phyloP scores from a whole-genome alignment of 35 echinoderm and acorn worm species.

The Lytechinus variegatus region DNA sequence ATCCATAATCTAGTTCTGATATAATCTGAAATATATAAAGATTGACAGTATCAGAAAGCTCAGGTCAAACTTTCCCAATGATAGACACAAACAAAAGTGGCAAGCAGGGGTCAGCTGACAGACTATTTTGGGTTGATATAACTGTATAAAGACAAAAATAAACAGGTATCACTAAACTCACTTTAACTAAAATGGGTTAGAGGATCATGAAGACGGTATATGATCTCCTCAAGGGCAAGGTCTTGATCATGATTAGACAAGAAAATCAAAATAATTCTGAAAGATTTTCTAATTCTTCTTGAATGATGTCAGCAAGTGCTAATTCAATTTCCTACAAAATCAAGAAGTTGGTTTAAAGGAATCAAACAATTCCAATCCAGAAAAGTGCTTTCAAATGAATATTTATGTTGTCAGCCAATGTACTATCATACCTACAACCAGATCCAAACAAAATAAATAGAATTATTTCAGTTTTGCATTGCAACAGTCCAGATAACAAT shows the following conservation, averaged over 20 bases:
- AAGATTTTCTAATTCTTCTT: too few relatives aligned
- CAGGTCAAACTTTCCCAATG: slow-evolving; percentile 9
- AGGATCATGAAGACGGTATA: neutral
- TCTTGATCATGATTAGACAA: neutral
- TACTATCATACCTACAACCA: neutral
- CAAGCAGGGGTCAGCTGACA: neutral
- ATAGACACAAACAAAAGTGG: neutral
- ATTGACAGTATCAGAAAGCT: neutral
- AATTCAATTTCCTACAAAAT: neutral
- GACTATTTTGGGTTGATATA: neutral
- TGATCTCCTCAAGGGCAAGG: neutral
- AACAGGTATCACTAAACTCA: neutral
- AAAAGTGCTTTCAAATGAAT: neutral
- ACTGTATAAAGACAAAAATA: neutral
- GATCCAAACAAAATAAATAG: neutral
- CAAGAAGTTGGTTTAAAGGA: neutral
- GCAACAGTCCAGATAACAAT: neutral
- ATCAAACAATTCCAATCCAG: neutral
- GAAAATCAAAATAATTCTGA: neutral
- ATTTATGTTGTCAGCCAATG: neutral
- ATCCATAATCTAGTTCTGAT: neutral
- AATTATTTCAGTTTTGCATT: neutral
- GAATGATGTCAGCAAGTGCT: neutral
- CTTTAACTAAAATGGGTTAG: neutral
- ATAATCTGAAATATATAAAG: neutral